phyloP scores from a whole-genome alignment of 2,888 invertebrate species.

The Drosophila trichaetosa region DNA sequence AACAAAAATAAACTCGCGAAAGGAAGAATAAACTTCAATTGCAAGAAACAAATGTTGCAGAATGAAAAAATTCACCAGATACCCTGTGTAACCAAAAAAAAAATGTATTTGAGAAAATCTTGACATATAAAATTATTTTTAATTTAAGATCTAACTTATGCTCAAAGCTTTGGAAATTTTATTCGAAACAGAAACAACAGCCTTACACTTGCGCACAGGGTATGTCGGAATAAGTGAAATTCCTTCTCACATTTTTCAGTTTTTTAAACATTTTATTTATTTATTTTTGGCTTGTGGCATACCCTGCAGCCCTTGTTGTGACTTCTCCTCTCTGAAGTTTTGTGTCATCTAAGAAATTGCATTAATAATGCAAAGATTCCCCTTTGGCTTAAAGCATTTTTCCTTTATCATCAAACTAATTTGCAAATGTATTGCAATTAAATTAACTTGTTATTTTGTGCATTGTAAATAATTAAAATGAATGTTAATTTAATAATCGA shows the following conservation, averaged over 20 bases:
- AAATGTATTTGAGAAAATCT: not conserved
- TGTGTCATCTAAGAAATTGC: constrained; percentile 53
- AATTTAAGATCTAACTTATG: not conserved
- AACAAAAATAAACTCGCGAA: constrained; percentile 58
- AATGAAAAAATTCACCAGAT: not conserved
- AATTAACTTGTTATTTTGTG: constrained; percentile 47
- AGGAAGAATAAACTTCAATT: constrained; percentile 9
- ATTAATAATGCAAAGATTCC: constrained; percentile 63
- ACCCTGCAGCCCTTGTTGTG: constrained; percentile 28
- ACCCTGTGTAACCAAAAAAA: not conserved
- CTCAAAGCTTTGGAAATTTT: too few relatives aligned
- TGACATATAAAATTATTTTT: not conserved
- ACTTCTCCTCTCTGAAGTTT: constrained; percentile 16
- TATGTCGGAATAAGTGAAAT: constrained; percentile 24
- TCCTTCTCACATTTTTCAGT: constrained; percentile 53
- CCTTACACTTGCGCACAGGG: constrained; percentile 20
- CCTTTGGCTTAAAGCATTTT: constrained; percentile 6
- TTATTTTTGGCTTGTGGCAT: constrained; percentile 21
- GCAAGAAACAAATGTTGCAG: not conserved
- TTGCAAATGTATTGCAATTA: constrained; percentile 38
- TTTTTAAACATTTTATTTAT: constrained; percentile 38
- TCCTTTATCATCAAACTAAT: constrained; percentile 2
- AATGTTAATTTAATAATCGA: constrained; percentile 42
- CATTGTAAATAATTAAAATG: constrained; percentile 5
- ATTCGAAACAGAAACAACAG: not conserved